A percentile compares a stretch with the other conserved stretches of the same genome.
Evolutionary conservation across 2,888 invertebrate genomes (phyloP).

Genomic region (Leucozona laternaria): DNA sequence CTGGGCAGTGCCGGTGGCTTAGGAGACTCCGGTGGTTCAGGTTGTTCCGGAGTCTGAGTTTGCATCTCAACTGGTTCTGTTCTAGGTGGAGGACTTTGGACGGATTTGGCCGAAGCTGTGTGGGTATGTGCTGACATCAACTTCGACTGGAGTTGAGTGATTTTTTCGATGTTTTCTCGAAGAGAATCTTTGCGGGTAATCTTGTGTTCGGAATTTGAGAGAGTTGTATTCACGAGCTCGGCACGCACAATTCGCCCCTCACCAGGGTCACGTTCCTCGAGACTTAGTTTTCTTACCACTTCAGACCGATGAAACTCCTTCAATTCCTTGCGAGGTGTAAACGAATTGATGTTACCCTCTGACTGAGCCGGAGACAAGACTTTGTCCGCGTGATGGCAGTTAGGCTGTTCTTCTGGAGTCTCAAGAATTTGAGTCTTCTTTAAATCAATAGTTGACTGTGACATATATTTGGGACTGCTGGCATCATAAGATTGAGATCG

Average conservation of each 20-base stretch:
- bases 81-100: conserved; percentile 39
- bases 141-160: conserved; percentile 83
- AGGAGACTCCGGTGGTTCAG: conserved; percentile 46
- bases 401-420: conserved; percentile 79
- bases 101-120: conserved; percentile 57
- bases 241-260: conserved; percentile 81
- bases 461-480: conserved; percentile 81
- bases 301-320: conserved; percentile 77
- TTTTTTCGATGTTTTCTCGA: conserved; percentile 83
- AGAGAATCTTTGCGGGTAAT: conserved; percentile 82
- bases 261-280: conserved; percentile 76
- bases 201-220: conserved; percentile 77
- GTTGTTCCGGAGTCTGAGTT: conserved; percentile 42
- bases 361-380: conserved; percentile 83
- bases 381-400: conserved; percentile 55
- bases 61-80: conserved; percentile 70
- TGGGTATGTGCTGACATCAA: conserved; percentile 83
- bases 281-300: conserved; percentile 76
- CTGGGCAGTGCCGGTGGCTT: conserved; percentile 65
- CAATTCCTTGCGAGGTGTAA: conserved; percentile 72
- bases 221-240: conserved; percentile 82
- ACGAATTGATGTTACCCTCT: conserved; percentile 79
- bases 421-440: conserved; percentile 83
- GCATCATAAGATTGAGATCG: conserved; percentile 83
- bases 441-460: conserved; percentile 83